Evolutionary conservation across 2,113 vertebrate genomes (phyloP), one percentile per base, ranked within the genome.

Genomic region (Aphelocoma coerulescens): DNA sequence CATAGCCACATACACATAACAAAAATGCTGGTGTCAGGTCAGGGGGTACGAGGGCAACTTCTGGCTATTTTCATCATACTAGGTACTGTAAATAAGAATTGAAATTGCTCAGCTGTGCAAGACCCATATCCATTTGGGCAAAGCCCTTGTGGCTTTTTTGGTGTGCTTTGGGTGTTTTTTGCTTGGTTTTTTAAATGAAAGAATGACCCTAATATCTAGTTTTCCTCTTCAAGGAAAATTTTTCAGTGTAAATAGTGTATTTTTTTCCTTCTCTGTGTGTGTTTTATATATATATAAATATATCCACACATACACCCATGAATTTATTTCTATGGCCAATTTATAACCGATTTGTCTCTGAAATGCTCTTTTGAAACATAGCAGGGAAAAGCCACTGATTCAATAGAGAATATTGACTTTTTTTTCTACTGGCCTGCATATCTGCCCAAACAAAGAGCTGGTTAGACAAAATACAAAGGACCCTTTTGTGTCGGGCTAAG

Each of bases 401-500:
- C 97, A 97, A 96, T 92, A 96, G 86, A 91, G 95, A 97, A 96
- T 95, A 95, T 65, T 98, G 98, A 97, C 97, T 96, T 97, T 96
- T 96, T 95, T 82, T 95, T 94, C 96, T 96, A 83, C 72, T 75
- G 89, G 76, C 94, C 97, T 97, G 97, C 95, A 97, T 95, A 97
- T 92, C 95, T 97, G 98, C 97, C 94, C 19, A 63, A 94, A 98
- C 97, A 98, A 98, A 98, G 98, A 97, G 96, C 96, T 94, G 55
- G 96, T 97, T 98, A 97, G 87, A 69, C 51, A 48, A 95, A 96
- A 97, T 89, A 98, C 97, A 98, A 98, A 98, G 97, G 96, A 91
- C 71, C 55, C 97, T 97, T 98, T 98, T 98, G 97, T 98, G 75
- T 94, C 85, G 93, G 90, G 93, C 91, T 95, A 89, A 97, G 95